These are phyloP conservation scores for Ascidia mentula DNA, from an alignment of 23 tunicate genomes.

Conservation along the genomic window DNA sequence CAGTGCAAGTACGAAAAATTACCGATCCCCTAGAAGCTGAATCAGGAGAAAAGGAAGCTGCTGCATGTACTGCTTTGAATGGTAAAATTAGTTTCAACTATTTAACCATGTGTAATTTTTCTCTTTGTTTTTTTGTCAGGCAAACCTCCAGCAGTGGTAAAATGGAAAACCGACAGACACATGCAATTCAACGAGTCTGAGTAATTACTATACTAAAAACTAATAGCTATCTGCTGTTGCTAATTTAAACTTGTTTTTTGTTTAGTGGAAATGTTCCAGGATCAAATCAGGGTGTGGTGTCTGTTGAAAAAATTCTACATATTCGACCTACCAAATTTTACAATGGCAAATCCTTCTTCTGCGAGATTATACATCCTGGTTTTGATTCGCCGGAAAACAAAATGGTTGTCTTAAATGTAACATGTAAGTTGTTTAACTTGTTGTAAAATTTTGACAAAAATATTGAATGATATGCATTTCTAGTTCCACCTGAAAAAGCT, in stretches of 20 bases:
- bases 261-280: not conserved
- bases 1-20: slow-evolving; percentile 12
- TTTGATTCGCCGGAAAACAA: not conserved
- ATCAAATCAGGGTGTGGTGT: not conserved
- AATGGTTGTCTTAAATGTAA: slow-evolving; percentile 32
- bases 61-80: slow-evolving; percentile 21
- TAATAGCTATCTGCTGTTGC: not conserved
- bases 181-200: slow-evolving; percentile 7
- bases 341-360: slow-evolving; percentile 39
- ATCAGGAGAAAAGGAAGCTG: not conserved
- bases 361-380: slow-evolving; percentile 35
- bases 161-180: slow-evolving; percentile 21
- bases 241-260: not conserved
- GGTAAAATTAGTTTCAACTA: not conserved
- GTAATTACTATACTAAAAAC: slow-evolving; percentile 3
- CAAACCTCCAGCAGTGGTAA: slow-evolving; percentile 18
- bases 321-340: slow-evolving; percentile 49
- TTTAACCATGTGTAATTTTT: not conserved
- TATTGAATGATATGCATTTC: not conserved
- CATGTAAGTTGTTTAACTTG: slow-evolving; percentile 33
- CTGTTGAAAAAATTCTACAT: slow-evolving; percentile 15
- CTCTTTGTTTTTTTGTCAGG: not conserved
- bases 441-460: not conserved
- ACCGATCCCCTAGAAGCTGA: not conserved
- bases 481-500: slow-evolving; percentile 49